phyloP scores from a whole-genome alignment of 1,140 invertebrate species.

The Varroa destructor region DNA sequence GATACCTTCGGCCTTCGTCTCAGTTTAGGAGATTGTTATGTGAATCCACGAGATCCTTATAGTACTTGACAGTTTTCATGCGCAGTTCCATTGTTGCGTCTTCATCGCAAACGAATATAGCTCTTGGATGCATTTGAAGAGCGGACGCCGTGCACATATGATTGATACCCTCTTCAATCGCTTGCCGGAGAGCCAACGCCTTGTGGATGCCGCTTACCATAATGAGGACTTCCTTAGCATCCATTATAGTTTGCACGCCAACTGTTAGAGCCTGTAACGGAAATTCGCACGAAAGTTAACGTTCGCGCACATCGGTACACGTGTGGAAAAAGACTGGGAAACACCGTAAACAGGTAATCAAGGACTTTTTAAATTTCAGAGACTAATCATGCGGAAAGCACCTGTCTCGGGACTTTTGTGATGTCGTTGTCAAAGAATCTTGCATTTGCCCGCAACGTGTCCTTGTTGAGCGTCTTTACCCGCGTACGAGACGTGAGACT shows the following conservation, averaged over 20 bases:
- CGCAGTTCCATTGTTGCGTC: constrained; percentile 89
- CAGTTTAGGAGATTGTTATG: constrained; percentile 43
- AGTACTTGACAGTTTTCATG: constrained; percentile 98
- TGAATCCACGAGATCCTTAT: constrained; percentile 55
- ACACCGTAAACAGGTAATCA: no score
- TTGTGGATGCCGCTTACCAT: constrained; percentile 95
- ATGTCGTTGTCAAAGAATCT: constrained; percentile 93
- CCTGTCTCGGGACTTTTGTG: constrained; percentile 68
- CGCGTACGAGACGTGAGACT: constrained; percentile 83
- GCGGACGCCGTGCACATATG: constrained; percentile 99
- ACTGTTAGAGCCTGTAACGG: constrained; percentile 65
- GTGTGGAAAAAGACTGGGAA: no score
- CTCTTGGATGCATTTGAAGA: constrained; percentile 83
- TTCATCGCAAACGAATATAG: constrained; percentile 92
- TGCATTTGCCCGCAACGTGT: constrained; percentile 91
- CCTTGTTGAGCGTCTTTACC: constrained; percentile 87
- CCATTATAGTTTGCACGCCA: constrained; percentile 97
- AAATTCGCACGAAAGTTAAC: constrained; percentile 29
- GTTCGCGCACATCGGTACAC: no score
- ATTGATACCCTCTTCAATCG: constrained; percentile 91
- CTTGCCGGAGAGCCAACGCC: constrained; percentile 86
- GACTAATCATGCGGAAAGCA: background rate
- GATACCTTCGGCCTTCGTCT: constrained; percentile 32
- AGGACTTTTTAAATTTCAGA: constrained; percentile 31
- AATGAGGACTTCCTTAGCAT: constrained; percentile 93